Base-by-base conservation (phyloP, 64 coral and sea anemone species). In the Exaiptasia diaphana region DNA sequence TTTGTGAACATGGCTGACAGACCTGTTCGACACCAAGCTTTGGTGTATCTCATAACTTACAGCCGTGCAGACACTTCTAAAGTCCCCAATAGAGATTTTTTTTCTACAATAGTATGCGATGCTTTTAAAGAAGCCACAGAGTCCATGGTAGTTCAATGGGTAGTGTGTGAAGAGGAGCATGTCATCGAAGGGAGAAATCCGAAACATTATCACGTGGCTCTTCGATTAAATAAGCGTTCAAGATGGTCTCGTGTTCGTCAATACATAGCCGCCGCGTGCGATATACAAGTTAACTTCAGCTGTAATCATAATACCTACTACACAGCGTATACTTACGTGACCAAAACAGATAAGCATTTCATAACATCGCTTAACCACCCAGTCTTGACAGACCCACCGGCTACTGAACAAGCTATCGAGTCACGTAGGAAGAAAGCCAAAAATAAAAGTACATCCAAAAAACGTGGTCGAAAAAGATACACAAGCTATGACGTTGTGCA, bases 231-330 rank as follows among this genome's bases (percentile, higher is more conserved):
- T 33, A 82, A 82, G 21, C 20, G 53, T 13, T 50, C 44, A 1
- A 68, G 63, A 13, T 82, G 79, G 79, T 82, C 50, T 1, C 49
- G 53, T 40, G 33, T 82, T 31, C 79, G 48, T 18, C 59, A 36
- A 5, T 82, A 44, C 39, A 44, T 42, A 26, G 2, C 2, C 7
- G 21, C 34, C 7, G 3, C 68, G 24, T 50, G 41, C 67, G 60
- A 43, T n/a, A 82, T 82, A 8, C 42, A 52, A 67, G 42, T 82
- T 5, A 56, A 80, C 64, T 80, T 80, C 48, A 80, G 77, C 38
- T 63, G 36, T 17, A 42, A 24, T 29, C 77, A 80, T 29, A 80
- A 64, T 42, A 80, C 77, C 8, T 80, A 80, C 28, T 80, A 41
- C 17, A 65, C 54, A 45, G 56, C 77, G 17, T 80, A 80, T 29